phyloP scores from a whole-genome alignment of 2,888 invertebrate genomes.

The Volucella inflata region DNA sequence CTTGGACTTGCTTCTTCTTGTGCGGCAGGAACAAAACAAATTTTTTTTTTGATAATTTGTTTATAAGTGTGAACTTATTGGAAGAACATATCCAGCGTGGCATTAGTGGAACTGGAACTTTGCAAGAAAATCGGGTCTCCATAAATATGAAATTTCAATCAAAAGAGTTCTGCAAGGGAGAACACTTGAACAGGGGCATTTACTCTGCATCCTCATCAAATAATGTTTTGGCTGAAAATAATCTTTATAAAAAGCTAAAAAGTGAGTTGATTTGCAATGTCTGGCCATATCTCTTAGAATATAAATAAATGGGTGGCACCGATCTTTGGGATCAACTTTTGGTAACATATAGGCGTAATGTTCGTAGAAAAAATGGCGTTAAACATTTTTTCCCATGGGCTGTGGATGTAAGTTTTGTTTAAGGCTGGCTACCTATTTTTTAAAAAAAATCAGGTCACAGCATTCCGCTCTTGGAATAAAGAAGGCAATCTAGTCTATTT shows the following conservation, averaged over 20 bases:
- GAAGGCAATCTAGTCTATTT: not conserved
- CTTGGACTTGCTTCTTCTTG: too few relatives aligned
- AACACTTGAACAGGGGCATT: not conserved
- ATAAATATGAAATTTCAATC: too few relatives aligned
- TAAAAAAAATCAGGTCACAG: not conserved
- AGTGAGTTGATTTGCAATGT: not conserved
- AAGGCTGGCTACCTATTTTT: not conserved
- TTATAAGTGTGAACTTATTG: not conserved
- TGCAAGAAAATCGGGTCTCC: not conserved
- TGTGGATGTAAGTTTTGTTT: not conserved
- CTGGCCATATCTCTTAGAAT: not conserved
- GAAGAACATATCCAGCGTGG: not conserved
- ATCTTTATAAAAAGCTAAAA: not conserved
- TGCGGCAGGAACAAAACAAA: too few relatives aligned
- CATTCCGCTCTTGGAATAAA: not conserved
- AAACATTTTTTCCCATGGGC: not conserved
- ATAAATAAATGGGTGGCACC: not conserved
- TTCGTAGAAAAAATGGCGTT: not conserved
- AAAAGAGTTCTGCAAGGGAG: not conserved
- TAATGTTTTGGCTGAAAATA: not conserved
- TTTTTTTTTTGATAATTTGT: too few relatives aligned
- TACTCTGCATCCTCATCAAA: not conserved
- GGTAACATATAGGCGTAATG: not conserved
- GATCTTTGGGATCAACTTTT: not conserved
- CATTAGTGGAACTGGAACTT: not conserved